Evolutionary conservation across 2,113 vertebrate genomes (phyloP).

Genomic region (Menura novaehollandiae): DNA sequence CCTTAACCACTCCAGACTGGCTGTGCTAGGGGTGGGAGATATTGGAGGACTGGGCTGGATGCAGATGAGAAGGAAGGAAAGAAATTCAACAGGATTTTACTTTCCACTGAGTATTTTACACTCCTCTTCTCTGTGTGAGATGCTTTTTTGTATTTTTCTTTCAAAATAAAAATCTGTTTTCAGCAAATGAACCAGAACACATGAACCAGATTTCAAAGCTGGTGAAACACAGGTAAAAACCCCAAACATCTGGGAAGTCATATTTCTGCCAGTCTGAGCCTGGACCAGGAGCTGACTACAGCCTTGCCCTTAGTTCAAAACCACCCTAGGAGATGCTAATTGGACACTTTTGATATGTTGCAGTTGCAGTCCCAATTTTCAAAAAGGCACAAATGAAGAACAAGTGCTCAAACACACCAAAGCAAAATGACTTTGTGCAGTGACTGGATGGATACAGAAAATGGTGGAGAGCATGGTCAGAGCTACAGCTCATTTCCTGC

Average conservation of each 20-base stretch:
- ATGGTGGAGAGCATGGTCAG: not conserved
- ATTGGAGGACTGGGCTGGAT: not conserved
- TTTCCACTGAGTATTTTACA: not conserved
- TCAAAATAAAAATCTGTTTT: not conserved
- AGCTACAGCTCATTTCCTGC: not conserved
- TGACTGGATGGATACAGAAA: not conserved
- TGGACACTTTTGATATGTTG: accelerated
- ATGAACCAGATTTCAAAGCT: not conserved
- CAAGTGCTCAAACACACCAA: not conserved
- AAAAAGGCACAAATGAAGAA: not conserved
- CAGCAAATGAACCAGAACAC: not conserved
- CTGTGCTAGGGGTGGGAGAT: not conserved
- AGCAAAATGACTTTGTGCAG: not conserved
- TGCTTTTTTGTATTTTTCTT: not conserved
- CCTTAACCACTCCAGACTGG: not conserved
- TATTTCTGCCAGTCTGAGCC: not conserved
- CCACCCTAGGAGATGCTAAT: not conserved
- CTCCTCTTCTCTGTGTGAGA: not conserved
- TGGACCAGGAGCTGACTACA: not conserved
- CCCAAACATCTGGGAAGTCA: not conserved
- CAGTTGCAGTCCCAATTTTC: not conserved
- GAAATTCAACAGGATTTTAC: not conserved
- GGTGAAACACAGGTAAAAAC: not conserved
- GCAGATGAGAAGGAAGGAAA: not conserved
- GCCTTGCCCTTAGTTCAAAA: not conserved